Conservation (phyloP, 2,797 vertebrate species). For the Lates japonicus region DNA sequence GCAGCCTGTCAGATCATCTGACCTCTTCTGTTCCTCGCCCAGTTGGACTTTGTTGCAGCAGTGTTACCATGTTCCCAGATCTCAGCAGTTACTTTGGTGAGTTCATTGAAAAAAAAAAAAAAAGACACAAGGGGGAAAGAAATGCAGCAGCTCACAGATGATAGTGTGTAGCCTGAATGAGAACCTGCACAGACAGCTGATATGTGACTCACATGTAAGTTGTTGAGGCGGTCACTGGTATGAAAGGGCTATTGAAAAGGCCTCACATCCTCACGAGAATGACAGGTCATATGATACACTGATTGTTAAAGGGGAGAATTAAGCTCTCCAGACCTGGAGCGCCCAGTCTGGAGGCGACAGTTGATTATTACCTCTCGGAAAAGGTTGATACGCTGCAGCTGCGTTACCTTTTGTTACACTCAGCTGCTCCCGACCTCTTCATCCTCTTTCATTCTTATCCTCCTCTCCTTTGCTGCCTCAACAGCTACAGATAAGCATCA, state of each 20-base stretch:
- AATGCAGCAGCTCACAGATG: not conserved
- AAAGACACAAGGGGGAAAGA: not conserved
- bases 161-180: conserved; percentile 2
- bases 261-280: conserved; percentile 31
- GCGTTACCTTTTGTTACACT: conserved; percentile 35
- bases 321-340: conserved; percentile 6
- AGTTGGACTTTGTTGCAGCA: not conserved
- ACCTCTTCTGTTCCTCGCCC: not conserved
- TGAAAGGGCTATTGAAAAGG: conserved; percentile 51
- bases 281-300: conserved; percentile 47
- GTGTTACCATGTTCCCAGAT: not conserved
- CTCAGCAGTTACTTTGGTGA: not conserved
- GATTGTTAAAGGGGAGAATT: conserved; percentile 37
- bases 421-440: conserved; percentile 23
- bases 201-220: conserved; percentile 45
- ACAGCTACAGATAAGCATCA: conserved; percentile 41
- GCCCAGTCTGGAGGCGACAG: conserved; percentile 7
- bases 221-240: not conserved
- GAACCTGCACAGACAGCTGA: conserved; percentile 14
- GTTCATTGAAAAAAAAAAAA: not conserved
- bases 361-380: conserved; percentile 24
- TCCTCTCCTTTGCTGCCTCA: conserved; percentile 15
- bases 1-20: not conserved
- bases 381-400: conserved; percentile 19
- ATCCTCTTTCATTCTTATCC: conserved; percentile 32